Conservation (phyloP, 2,888 invertebrate genomes). For the Clivina fossor region DNA sequence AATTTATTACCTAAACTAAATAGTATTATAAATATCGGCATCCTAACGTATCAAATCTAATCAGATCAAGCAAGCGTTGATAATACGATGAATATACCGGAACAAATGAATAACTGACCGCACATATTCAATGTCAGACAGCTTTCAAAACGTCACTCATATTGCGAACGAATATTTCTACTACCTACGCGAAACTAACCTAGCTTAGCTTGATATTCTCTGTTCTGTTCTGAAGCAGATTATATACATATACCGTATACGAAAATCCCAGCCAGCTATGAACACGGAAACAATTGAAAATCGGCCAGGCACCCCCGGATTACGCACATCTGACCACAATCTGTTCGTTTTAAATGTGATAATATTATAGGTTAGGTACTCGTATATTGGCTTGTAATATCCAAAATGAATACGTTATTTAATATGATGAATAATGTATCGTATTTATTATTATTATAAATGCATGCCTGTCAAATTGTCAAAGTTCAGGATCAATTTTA, state of each 20-base stretch:
- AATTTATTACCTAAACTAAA: no score
- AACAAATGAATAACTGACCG: slow-evolving; percentile 27
- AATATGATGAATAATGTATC: slow-evolving; percentile 25
- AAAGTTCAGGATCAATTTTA: slow-evolving; percentile 1
- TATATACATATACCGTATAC: no score
- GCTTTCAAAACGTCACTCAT: slow-evolving; percentile 30
- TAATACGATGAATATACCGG: no score
- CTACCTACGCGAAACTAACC: no score
- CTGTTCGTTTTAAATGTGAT: no score
- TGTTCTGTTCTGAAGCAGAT: no score
- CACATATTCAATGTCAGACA: slow-evolving; percentile 19
- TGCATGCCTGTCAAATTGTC: slow-evolving; percentile 22
- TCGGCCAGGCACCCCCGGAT: background rate
- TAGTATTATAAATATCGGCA: no score
- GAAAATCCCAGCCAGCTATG: background rate
- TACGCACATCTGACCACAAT: slow-evolving; percentile 20
- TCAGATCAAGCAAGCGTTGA: no score
- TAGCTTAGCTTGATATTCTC: no score
- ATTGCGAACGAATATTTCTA: slow-evolving; percentile 11
- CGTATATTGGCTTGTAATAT: background rate
- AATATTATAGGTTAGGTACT: no score
- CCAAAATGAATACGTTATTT: slow-evolving; percentile 17
- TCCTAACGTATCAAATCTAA: no score
- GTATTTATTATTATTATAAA: slow-evolving; percentile 24
- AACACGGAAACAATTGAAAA: background rate